phyloP scores from a whole-genome alignment of 2,797 vertebrate genomes.

The Eutrigla gurnardus region DNA sequence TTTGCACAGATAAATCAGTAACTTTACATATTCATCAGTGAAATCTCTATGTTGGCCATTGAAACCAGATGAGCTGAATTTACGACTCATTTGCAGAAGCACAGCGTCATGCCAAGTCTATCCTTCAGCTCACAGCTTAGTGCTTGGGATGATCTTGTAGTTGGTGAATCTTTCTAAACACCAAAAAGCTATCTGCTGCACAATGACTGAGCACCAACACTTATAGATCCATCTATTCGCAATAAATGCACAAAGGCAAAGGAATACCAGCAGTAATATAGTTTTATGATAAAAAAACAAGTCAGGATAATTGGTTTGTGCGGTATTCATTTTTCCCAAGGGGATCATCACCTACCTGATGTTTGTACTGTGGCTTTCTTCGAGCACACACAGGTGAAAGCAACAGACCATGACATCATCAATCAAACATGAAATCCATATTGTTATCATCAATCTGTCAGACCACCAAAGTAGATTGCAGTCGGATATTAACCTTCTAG shows the following conservation, averaged over 20 bases:
- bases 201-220: background rate
- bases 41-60: conserved; percentile 26
- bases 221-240: background rate
- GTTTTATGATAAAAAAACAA: background rate
- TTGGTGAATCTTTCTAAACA: conserved; percentile 8
- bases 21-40: conserved; percentile 65
- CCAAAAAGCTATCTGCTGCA: background rate
- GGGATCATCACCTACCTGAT: background rate
- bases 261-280: background rate
- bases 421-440: conserved; percentile 21
- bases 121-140: background rate
- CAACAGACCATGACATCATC: conserved; percentile 19
- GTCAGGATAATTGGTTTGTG: conserved; percentile 2
- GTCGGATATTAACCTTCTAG: conserved; percentile 1
- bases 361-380: background rate
- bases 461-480: conserved; percentile 1
- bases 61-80: conserved; percentile 49
- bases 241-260: background rate
- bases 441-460: background rate
- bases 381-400: background rate
- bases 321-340: background rate
- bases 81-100: conserved; percentile 35
- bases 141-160: conserved; percentile 9
- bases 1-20: conserved; percentile 61
- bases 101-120: background rate